phyloP scores from a whole-genome alignment of 2,888 invertebrate genomes.

The Anoncus sp. region DNA sequence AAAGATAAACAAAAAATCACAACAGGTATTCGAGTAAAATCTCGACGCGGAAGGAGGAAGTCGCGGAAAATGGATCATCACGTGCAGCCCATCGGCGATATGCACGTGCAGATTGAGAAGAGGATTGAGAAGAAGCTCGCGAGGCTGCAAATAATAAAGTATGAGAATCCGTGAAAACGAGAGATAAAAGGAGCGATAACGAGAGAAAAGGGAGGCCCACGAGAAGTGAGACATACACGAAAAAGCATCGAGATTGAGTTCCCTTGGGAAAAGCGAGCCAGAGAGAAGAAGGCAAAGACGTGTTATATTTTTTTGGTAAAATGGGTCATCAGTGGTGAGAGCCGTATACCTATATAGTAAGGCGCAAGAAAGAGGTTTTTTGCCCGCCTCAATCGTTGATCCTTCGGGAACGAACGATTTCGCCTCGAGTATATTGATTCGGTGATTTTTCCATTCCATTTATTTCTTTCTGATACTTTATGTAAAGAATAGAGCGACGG shows the following conservation, averaged over 20 bases:
- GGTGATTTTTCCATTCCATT: slow-evolving; percentile 1
- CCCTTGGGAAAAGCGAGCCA: slow-evolving; percentile 11
- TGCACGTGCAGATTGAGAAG: slow-evolving; percentile 22
- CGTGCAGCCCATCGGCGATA: slow-evolving; percentile 27
- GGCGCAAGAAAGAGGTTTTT: slow-evolving; percentile 21
- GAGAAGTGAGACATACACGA: slow-evolving; percentile 18
- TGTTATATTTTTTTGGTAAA: slow-evolving; percentile 14
- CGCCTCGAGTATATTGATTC: slow-evolving; percentile 47
- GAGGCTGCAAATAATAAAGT: background rate
- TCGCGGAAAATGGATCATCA: too few relatives aligned
- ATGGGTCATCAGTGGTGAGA: slow-evolving; percentile 22
- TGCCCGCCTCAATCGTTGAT: slow-evolving; percentile 33
- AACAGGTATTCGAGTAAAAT: too few relatives aligned
- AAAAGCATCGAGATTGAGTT: slow-evolving; percentile 36
- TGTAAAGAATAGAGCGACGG: background rate
- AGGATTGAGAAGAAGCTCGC: background rate
- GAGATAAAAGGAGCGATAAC: slow-evolving; percentile 43
- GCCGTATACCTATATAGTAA: slow-evolving; percentile 1
- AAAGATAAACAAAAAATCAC: too few relatives aligned
- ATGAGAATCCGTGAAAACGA: slow-evolving; percentile 10
- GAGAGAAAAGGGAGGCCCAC: slow-evolving; percentile 29
- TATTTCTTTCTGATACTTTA: slow-evolving; percentile 5
- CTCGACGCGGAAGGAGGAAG: too few relatives aligned
- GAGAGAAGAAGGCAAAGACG: slow-evolving; percentile 19
- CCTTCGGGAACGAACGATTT: slow-evolving; percentile 35